Evolutionary conservation across 2,797 vertebrate genomes (phyloP).

Genomic region (Kryptopterus vitreolus): DNA sequence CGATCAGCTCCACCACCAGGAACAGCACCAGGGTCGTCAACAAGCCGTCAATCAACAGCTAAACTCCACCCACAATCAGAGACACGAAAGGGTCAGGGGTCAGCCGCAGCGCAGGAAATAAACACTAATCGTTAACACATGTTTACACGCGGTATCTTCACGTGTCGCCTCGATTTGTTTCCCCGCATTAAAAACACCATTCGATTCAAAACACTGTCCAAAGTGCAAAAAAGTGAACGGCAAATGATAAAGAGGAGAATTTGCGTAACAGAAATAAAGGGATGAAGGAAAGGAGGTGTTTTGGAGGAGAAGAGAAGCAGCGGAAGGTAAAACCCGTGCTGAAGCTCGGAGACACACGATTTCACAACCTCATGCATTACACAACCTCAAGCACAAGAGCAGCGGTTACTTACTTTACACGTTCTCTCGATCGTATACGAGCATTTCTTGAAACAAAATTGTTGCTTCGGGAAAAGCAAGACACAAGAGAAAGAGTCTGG

Average conservation of each 20-base stretch:
- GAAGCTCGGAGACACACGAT: neutral
- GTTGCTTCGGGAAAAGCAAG: conserved; percentile 73
- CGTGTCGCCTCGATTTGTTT: neutral
- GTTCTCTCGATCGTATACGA: conserved; percentile 76
- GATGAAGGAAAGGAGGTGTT: no score
- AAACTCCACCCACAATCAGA: conserved; percentile 17
- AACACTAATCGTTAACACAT: neutral
- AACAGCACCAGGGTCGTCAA: conserved; percentile 76
- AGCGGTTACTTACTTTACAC: conserved; percentile 78
- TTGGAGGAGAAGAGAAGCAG: neutral
- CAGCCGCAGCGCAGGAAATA: neutral
- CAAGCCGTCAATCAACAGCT: conserved; percentile 78
- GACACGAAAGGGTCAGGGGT: conserved; percentile 1
- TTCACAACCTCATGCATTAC: conserved; percentile 35
- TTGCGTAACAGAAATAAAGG: neutral
- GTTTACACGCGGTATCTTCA: neutral
- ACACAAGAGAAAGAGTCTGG: conserved; percentile 67
- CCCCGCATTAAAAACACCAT: neutral
- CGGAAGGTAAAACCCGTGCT: neutral
- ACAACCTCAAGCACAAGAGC: conserved; percentile 51
- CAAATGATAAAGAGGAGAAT: neutral
- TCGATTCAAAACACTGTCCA: conserved; percentile 52
- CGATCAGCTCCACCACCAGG: conserved; percentile 75
- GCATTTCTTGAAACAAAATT: conserved; percentile 82
- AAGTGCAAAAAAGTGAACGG: conserved; percentile 52